These are phyloP conservation scores for Triplophysa siluroides DNA, from an alignment of 2,113 vertebrate genomes.

Conservation along the genomic window DNA sequence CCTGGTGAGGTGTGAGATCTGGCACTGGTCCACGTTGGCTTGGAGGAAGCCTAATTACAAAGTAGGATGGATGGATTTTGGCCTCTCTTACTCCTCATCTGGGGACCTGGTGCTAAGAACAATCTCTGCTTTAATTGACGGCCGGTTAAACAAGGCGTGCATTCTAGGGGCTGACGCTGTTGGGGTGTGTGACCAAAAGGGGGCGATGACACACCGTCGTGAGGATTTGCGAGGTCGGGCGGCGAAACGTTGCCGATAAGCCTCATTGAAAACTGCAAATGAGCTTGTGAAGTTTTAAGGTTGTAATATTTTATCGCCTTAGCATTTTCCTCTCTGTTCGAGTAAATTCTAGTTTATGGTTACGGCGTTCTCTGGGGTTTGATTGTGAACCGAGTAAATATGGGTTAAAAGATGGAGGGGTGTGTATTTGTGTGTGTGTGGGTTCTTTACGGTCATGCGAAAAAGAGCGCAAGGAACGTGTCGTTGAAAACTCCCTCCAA, in stretches of 20 bases:
- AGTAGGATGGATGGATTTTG: conserved; percentile 72
- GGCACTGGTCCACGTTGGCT: conserved; percentile 65
- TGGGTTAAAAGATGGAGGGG: neutral
- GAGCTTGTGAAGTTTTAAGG: conserved; percentile 37
- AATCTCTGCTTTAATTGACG: conserved; percentile 76
- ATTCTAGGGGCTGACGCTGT: conserved; percentile 58
- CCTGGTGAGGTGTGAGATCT: conserved; percentile 73
- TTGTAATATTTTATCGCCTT: conserved; percentile 38
- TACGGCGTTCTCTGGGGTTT: neutral
- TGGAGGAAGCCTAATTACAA: conserved; percentile 77
- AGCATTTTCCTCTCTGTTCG: neutral
- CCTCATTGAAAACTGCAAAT: conserved; percentile 24
- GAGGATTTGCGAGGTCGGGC: neutral
- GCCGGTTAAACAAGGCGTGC: conserved; percentile 69
- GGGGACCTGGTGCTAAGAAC: conserved; percentile 77
- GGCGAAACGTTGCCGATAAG: conserved; percentile 7
- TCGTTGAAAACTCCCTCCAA: conserved; percentile 6
- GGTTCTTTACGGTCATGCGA: neutral
- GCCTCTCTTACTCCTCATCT: conserved; percentile 78
- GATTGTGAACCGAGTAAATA: conserved; percentile 24
- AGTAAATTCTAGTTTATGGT: conserved; percentile 10
- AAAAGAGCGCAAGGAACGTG: neutral
- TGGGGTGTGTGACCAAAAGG: conserved; percentile 58
- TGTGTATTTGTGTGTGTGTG: neutral
- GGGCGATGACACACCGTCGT: conserved; percentile 63